Base-by-base conservation (phyloP, 2,113 vertebrate species). In the Syngnathus floridae region DNA sequence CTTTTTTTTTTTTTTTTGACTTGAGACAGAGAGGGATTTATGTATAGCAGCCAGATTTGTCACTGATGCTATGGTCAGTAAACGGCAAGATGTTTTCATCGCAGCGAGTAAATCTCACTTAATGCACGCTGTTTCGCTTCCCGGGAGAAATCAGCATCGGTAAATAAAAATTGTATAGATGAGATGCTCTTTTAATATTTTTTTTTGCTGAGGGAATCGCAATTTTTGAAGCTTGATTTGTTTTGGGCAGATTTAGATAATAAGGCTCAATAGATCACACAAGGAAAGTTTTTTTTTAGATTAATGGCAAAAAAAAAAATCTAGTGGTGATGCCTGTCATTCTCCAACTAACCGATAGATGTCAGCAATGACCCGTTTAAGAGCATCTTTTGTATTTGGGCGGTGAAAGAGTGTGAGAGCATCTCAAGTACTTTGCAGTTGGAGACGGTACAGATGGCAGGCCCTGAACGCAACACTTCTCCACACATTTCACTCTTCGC, bases 401-500 rank as follows among this genome's bases (percentile, higher is more conserved):
- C 65, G 77, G 66, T 9, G 66, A 76, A 31, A 75, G 17, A 48
- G 16, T 48, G 16, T 6, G 45, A 46, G 71, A 77, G 71, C 80
- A 69, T 76, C 78, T 60, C 67, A 64, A 77, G 72, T 69, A 77
- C 84, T 87, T 78, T 79, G 80, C 79, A 86, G 81, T 83, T 87
- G 82, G 85, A 87, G 86, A 82, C 59, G 81, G 83, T 87, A 84
- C 84, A 84, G 83, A 88, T 88, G 86, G 86, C 86, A 83, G 84
- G 84, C 82, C 54, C 82, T 83, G 67, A 86, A 85, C 81, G 82
- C 85, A 87, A 88, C 88, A 88, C 85, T 87, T 84, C 84, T 88
- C 81, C 84, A 87, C 84, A 86, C 82, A 87, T 87, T 87, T 87
- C 84, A 84, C 83, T 86, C 83, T 84, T 87, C 79, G 77, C 85